Evolutionary conservation across 2,113 vertebrate genomes (phyloP), one percentile per base, ranked within the genome.

Genomic region (Trinectes maculatus): DNA sequence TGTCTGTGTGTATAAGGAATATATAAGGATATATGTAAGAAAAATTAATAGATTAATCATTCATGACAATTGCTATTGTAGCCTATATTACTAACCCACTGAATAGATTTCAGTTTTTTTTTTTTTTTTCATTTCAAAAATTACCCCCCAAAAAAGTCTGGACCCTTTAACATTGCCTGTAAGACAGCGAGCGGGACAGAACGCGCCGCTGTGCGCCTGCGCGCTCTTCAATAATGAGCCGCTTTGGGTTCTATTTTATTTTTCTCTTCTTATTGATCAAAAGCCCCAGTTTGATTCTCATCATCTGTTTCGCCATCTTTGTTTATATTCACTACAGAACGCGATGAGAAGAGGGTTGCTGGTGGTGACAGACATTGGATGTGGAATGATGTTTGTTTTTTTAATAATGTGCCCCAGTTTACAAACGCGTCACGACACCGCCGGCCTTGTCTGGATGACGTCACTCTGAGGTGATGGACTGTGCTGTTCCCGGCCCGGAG

Each of bases 291-390:
- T 61, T 87, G 9, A 66, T 90, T 36, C 81, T 91, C 1, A 79
- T 90, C 25, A 2, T 89, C 1, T 90, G 86, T 56, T 90, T 91
- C 40, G 82, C 79, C 4, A 58, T 86, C 53, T 91, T 60, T 46
- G 77, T 89, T 69, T 90, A 89, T 60, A 75, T 91, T 2, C 90
- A 91, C 33, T 90, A 82, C 65, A 74, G 86, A 19, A 89, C 79
- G 8, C 65, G 85, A 18, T 87, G 47, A 71, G 12, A 18, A n/a
- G 48, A 31, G 8, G 7, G 9, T 9, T 3, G 16, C 1, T 21
- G 15, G 10, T 34, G 5, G 31, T 10, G 15, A 3, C 9, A 9
- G 15, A 18, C 39, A 18, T 44, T 44, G 8, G 1, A 6, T 12
- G 12, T 13, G 12, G 1, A 1, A 4, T 15, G 11, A 9, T 19